Conservation (phyloP, 2,797 vertebrate species). For the Anomalospiza imberbis region DNA sequence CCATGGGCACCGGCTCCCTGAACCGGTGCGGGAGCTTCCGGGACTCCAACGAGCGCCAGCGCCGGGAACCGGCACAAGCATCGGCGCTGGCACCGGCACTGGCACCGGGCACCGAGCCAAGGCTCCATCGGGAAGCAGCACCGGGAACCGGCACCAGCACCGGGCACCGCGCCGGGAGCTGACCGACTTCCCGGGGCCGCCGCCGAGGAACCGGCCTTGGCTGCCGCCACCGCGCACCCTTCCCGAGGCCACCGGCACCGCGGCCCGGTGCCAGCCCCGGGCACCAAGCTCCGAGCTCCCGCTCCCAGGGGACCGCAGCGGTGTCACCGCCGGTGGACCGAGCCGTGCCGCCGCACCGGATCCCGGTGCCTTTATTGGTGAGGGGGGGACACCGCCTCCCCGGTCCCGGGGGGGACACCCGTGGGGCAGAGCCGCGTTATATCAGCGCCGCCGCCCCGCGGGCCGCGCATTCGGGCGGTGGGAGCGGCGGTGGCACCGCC, state of each 20-base stretch:
- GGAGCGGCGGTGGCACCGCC: neutral
- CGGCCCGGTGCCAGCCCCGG: neutral
- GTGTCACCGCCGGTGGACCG: neutral
- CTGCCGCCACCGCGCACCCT: neutral
- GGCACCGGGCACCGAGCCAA: neutral
- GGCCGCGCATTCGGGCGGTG: conserved; percentile 4
- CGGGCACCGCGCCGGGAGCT: neutral
- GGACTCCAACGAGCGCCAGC: neutral
- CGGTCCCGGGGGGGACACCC: conserved; percentile 45
- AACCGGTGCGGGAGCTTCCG: neutral
- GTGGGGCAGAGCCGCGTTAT: conserved; percentile 23
- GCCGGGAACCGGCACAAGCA: neutral
- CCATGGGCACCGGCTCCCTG: neutral
- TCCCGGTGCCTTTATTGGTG: neutral
- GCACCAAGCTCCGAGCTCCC: neutral
- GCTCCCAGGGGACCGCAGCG: neutral
- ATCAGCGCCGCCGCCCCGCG: conserved; percentile 12
- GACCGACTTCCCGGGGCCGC: neutral
- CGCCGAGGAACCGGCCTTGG: neutral
- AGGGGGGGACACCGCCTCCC: neutral
- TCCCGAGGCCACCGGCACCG: neutral
- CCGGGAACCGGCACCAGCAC: neutral
- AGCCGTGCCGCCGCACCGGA: neutral
- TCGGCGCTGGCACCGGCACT: neutral
- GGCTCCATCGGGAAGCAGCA: neutral